phyloP scores from a whole-genome alignment of 1,140 invertebrate species.

The Vanessa tameamea region DNA sequence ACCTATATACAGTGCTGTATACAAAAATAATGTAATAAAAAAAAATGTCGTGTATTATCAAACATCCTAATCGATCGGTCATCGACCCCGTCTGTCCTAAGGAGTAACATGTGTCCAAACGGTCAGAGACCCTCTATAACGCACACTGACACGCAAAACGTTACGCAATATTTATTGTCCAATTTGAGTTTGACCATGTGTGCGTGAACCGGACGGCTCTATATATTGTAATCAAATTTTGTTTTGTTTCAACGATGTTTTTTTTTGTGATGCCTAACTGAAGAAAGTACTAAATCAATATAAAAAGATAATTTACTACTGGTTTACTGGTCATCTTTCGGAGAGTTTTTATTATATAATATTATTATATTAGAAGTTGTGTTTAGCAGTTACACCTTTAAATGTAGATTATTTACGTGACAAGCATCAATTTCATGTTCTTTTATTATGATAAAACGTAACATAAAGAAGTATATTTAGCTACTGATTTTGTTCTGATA shows the following conservation, averaged over 20 bases:
- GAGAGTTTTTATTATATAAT: no score
- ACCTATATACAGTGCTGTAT: neutral
- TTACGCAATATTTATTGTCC: constrained; percentile 30
- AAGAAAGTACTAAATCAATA: no score
- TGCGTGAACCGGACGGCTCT: constrained; percentile 6
- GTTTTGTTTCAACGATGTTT: neutral
- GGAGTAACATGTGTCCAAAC: constrained; percentile 33
- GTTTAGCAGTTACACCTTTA: no score
- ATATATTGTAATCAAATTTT: neutral
- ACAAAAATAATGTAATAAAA: neutral
- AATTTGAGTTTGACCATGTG: neutral
- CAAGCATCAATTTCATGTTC: no score
- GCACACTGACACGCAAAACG: constrained; percentile 11
- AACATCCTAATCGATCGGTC: constrained; percentile 66
- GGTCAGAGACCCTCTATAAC: constrained; percentile 29
- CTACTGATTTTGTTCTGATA: no score
- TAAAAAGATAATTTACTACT: no score
- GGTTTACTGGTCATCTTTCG: no score
- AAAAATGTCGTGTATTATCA: neutral
- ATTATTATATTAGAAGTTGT: no score
- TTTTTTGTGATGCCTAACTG: no score
- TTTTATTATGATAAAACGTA: no score
- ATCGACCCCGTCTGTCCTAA: constrained; percentile 48
- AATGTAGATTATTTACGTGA: no score
- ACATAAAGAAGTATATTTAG: no score